Percentiles rank a stretch among this genome's conserved stretches.
Evolutionary conservation across 2,113 vertebrate species (phyloP).

Genomic region (Bubo bubo): DNA sequence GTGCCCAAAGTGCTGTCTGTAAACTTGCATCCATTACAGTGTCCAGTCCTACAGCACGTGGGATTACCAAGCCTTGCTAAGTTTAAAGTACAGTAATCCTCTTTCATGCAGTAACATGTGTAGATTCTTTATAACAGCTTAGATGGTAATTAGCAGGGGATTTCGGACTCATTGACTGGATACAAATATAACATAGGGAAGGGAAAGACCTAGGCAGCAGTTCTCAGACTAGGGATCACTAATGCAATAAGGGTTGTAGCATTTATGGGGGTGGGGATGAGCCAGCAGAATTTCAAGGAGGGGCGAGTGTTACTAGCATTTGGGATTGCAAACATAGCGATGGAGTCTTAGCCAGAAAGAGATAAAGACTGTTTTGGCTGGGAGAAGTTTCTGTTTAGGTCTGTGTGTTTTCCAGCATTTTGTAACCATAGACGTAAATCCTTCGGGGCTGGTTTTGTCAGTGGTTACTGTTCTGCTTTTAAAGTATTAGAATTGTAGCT

Average conservation of each 20-base stretch:
- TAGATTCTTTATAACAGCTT: slow-evolving; percentile 51
- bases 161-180: slow-evolving; percentile 19
- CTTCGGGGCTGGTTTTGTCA: neutral
- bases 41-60: neutral
- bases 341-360: neutral
- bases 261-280: neutral
- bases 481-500: neutral
- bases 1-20: neutral
- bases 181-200: slow-evolving; percentile 34
- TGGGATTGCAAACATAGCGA: neutral
- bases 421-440: neutral
- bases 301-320: neutral
- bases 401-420: neutral
- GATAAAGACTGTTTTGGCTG: neutral
- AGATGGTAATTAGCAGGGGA: slow-evolving; percentile 51
- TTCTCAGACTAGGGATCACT: neutral
- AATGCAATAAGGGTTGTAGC: neutral
- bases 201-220: neutral
- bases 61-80: slow-evolving; percentile 56
- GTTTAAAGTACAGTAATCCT: slow-evolving; percentile 55
- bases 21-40: neutral
- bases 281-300: neutral
- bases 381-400: neutral
- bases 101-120: slow-evolving; percentile 35
- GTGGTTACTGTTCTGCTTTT: neutral